These are phyloP conservation scores for Parauchenoglanis punctatus DNA, from an alignment of 2,797 vertebrate genomes.

Conservation along the genomic window DNA sequence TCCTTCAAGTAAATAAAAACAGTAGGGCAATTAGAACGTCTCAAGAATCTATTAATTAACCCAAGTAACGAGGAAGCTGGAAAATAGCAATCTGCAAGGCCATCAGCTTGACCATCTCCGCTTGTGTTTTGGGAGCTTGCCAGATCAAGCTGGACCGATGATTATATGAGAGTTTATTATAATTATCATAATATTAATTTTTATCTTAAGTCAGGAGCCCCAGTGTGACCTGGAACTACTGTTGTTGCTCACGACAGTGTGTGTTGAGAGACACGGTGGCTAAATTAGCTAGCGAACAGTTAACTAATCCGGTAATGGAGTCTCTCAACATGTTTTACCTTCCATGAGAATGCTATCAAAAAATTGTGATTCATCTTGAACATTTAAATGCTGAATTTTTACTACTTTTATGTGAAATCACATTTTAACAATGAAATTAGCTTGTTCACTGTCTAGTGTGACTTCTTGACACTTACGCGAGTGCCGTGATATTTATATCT, in stretches of 20 bases:
- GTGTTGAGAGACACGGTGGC: not conserved
- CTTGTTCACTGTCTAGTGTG: not conserved
- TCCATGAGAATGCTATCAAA: not conserved
- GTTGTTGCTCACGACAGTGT: not conserved
- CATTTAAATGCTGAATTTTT: no score
- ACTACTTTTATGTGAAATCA: no score
- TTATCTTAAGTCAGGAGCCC: not conserved
- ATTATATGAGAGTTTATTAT: not conserved
- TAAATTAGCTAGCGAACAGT: not conserved
- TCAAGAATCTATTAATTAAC: not conserved
- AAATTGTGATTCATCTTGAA: not conserved
- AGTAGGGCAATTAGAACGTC: not conserved
- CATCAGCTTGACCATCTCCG: not conserved
- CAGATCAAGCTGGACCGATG: not conserved
- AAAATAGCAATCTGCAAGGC: not conserved
- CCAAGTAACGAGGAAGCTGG: not conserved
- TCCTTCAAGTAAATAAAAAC: not conserved
- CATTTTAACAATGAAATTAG: not conserved
- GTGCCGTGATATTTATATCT: conserved; percentile 49
- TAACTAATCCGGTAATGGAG: not conserved
- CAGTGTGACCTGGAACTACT: not conserved
- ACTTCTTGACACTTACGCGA: not conserved
- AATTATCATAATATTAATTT: not conserved
- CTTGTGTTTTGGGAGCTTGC: not conserved
- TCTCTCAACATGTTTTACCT: not conserved